A percentile compares a stretch with the other conserved stretches of the same genome.
These are phyloP conservation scores for Theropithecus gelada DNA, from an alignment of 2,113 vertebrate species.

Conservation along the genomic window DNA sequence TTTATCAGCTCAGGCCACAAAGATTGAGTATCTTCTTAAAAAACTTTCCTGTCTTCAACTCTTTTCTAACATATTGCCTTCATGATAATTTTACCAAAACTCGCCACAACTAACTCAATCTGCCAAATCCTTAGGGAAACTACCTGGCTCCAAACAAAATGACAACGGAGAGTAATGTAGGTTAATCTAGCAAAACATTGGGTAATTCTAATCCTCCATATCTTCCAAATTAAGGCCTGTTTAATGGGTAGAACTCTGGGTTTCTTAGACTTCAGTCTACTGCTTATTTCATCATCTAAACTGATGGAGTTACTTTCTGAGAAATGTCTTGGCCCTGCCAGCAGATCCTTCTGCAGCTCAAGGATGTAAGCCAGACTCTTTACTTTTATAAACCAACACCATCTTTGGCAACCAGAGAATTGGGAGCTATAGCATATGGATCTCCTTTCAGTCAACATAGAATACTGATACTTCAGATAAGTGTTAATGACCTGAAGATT, in stretches of 20 bases:
- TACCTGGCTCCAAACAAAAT: conserved; percentile 36
- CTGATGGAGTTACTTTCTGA: conserved; percentile 23
- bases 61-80: conserved; percentile 2
- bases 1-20: not conserved
- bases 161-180: not conserved
- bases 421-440: conserved; percentile 25
- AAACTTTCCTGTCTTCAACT: not conserved
- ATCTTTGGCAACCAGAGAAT: conserved; percentile 53
- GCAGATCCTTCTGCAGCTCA: conserved; percentile 51
- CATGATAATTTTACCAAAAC: conserved; percentile 26
- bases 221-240: not conserved
- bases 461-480: not conserved
- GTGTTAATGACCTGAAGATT: conserved; percentile 12
- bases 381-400: conserved; percentile 52
- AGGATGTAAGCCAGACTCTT: conserved; percentile 48
- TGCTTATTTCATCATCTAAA: conserved; percentile 22
- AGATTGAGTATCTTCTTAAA: not conserved
- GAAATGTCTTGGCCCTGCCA: not conserved
- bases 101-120: not conserved
- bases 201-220: not conserved
- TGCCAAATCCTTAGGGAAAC: conserved; percentile 2
- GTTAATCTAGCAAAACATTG: conserved; percentile 25
- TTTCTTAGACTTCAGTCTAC: conserved; percentile 19
- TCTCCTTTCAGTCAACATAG: conserved; percentile 5
- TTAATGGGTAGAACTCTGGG: conserved; percentile 8